Percentiles rank a stretch among this genome's conserved stretches.
phyloP scores from a whole-genome alignment of 1,140 invertebrate genomes.

The Liolophura sinensis region DNA sequence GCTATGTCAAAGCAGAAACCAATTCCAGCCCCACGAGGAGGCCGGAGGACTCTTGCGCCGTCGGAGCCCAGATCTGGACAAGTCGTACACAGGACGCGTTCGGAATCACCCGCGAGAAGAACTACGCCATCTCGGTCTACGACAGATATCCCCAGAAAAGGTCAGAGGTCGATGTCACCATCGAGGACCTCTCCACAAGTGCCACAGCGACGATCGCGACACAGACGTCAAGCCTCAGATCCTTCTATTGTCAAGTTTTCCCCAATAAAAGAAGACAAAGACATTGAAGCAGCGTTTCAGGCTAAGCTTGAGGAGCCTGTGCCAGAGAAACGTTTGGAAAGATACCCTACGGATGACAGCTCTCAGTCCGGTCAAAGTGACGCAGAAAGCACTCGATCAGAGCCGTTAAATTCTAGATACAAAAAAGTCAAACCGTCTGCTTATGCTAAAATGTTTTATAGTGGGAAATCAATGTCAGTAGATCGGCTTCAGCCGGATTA shows the following conservation, averaged over 20 bases:
- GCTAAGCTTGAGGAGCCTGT: constrained; percentile 15
- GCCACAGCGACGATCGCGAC: constrained; percentile 49
- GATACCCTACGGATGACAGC: constrained; percentile 45
- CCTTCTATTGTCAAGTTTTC: constrained; percentile 61
- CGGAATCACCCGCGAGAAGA: constrained; percentile 27
- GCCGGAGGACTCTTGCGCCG: neutral
- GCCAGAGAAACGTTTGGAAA: constrained; percentile 12
- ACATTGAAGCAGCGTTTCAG: constrained; percentile 59
- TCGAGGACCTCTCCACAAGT: constrained; percentile 52
- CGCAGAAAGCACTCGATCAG: constrained; percentile 48
- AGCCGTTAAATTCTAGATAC: constrained; percentile 33
- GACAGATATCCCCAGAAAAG: constrained; percentile 21
- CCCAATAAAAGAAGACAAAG: constrained; percentile 64
- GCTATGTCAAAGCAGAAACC: constrained; percentile 7
- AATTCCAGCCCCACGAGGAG: constrained; percentile 1
- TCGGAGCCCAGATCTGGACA: neutral
- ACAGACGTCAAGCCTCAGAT: constrained; percentile 54
- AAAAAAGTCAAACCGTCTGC: constrained; percentile 38
- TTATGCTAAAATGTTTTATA: constrained; percentile 46
- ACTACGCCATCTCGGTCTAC: constrained; percentile 6
- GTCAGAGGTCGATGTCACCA: constrained; percentile 26
- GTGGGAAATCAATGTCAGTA: constrained; percentile 14
- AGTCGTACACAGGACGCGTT: constrained; percentile 6
- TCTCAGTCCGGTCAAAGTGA: constrained; percentile 52
- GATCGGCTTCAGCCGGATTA: constrained; percentile 18